These are phyloP conservation scores for Caradrina clavipalpis DNA, from an alignment of 2,888 invertebrate species.

Conservation along the genomic window DNA sequence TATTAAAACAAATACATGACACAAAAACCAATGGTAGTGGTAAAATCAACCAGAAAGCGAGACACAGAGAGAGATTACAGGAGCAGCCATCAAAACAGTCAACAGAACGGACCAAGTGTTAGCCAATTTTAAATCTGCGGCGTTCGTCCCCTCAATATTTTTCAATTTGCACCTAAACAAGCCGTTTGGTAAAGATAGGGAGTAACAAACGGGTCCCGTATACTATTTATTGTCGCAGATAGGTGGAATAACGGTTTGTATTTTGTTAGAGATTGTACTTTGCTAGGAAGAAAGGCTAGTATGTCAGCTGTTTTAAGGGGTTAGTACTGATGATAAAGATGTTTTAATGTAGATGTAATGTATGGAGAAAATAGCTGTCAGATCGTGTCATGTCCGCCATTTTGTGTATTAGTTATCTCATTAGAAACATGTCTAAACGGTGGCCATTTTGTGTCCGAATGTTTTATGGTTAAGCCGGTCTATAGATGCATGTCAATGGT, in stretches of 20 bases:
- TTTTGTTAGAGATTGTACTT: constrained; percentile 2
- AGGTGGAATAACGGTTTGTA: constrained; percentile 38
- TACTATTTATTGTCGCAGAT: constrained; percentile 49
- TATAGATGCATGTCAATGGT: no score
- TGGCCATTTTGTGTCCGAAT: no score
- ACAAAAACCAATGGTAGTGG: constrained; percentile 48
- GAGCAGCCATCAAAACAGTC: constrained; percentile 65
- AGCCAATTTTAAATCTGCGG: constrained; percentile 48
- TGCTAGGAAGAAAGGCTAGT: background rate
- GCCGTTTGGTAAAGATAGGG: constrained; percentile 52
- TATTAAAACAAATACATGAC: background rate
- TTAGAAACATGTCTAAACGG: no score
- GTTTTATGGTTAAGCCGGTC: no score
- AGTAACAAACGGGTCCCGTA: constrained; percentile 39
- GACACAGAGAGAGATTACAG: constrained; percentile 48
- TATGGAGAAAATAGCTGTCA: no score
- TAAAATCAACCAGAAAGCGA: constrained; percentile 17
- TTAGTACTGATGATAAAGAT: no score
- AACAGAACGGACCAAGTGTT: constrained; percentile 12
- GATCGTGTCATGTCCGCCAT: no score
- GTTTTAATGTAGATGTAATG: no score
- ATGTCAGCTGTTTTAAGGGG: no score
- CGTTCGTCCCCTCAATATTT: constrained; percentile 54
- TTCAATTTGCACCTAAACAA: constrained; percentile 60
- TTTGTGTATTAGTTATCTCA: no score